phyloP scores from a whole-genome alignment of 2,113 vertebrate species.

The Shinisaurus crocodilurus region DNA sequence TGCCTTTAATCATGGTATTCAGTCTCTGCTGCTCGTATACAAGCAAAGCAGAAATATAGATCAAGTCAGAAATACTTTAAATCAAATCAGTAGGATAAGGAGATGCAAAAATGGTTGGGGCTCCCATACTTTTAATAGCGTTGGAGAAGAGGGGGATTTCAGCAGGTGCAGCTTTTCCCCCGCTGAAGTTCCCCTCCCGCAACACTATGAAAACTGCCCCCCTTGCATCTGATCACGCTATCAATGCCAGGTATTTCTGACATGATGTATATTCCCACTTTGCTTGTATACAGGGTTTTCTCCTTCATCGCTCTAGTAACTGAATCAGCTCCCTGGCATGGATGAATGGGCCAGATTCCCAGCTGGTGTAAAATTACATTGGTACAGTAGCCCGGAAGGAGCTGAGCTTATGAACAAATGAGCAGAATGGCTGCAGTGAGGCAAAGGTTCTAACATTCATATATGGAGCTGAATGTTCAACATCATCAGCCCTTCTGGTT shows the following conservation, averaged over 20 bases:
- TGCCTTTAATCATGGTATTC: fast-evolving
- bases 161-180: neutral
- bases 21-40: neutral
- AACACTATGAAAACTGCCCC: neutral
- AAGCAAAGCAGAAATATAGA: fast-evolving
- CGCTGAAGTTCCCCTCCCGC: neutral
- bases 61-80: neutral
- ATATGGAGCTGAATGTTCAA: neutral
- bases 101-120: neutral
- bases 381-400: neutral
- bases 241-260: neutral
- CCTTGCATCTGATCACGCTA: neutral
- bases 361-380: fast-evolving
- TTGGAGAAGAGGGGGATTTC: neutral
- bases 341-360: neutral
- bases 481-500: neutral
- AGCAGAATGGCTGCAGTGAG: fast-evolving
- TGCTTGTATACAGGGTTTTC: neutral
- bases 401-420: neutral
- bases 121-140: neutral
- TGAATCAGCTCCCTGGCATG: neutral
- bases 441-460: neutral
- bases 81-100: neutral
- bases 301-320: neutral
- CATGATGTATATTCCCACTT: neutral